Conservation (phyloP, 2,113 vertebrate genomes). For the Choloepus hoffmanni region DNA sequence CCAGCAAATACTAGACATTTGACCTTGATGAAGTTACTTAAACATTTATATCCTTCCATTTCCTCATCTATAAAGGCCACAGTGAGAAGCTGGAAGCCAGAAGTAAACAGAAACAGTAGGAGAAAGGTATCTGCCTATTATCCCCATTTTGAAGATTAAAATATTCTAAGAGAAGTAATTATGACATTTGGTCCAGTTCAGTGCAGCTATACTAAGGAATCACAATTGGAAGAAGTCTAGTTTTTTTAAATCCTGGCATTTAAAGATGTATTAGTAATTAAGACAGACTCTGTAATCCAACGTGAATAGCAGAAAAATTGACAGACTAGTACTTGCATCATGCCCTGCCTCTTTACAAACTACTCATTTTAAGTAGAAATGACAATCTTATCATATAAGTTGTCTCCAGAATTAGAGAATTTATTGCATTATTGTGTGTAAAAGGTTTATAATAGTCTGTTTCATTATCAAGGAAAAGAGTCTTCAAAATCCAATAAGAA, state of each 20-base stretch:
- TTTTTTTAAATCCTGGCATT: conserved; percentile 63
- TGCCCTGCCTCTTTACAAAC: conserved; percentile 16
- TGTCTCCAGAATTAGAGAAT: not conserved
- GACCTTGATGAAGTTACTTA: not conserved
- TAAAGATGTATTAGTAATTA: conserved; percentile 55
- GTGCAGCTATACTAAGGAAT: not conserved
- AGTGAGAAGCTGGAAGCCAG: too few relatives aligned
- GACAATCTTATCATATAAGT: not conserved
- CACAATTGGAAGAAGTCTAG: not conserved
- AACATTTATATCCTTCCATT: not conserved
- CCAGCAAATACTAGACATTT: not conserved
- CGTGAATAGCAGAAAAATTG: conserved; percentile 50
- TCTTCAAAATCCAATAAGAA: conserved; percentile 61
- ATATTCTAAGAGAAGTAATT: not conserved
- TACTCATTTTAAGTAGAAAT: not conserved
- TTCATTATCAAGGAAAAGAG: conserved; percentile 51
- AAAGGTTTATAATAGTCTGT: conserved; percentile 24
- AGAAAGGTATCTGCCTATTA: not conserved
- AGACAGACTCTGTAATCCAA: conserved; percentile 68
- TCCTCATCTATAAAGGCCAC: not conserved
- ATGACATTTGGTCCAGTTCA: not conserved
- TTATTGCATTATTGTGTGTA: not conserved
- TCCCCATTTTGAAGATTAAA: not conserved
- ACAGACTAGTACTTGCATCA: not conserved
- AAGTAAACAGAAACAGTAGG: too few relatives aligned